Evolutionary conservation across 2,113 vertebrate species (phyloP).

Genomic region (Chroicocephalus ridibundus): DNA sequence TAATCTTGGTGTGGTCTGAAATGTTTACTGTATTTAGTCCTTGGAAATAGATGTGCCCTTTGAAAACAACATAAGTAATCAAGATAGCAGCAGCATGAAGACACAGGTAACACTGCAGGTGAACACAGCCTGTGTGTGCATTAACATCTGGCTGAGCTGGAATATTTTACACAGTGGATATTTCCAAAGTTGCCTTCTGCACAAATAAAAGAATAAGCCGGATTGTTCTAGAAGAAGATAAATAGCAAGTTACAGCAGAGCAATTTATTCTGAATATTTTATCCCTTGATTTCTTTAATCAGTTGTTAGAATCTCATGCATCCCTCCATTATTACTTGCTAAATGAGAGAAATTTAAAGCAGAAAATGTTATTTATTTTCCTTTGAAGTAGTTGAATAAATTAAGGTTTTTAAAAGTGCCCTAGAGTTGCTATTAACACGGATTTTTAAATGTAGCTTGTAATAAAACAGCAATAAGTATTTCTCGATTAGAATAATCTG

Average conservation of each 20-base stretch:
- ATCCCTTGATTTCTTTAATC: background rate
- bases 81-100: background rate
- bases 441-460: background rate
- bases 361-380: constrained; percentile 5
- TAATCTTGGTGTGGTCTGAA: background rate
- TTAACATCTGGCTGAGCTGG: background rate
- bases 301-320: background rate
- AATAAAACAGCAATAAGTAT: constrained; percentile 8
- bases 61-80: background rate
- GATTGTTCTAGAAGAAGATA: background rate
- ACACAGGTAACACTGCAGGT: background rate
- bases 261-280: background rate
- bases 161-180: background rate
- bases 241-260: background rate
- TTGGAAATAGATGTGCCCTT: background rate
- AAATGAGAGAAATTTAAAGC: background rate
- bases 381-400: background rate
- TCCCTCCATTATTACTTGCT: background rate
- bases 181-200: background rate
- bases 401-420: background rate
- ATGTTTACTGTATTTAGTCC: background rate
- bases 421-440: background rate
- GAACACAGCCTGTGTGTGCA: background rate
- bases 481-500: constrained; percentile 24
- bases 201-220: background rate